These are phyloP conservation scores for Sinelater perroti DNA, from an alignment of 2,888 invertebrate genomes.

Conservation along the genomic window DNA sequence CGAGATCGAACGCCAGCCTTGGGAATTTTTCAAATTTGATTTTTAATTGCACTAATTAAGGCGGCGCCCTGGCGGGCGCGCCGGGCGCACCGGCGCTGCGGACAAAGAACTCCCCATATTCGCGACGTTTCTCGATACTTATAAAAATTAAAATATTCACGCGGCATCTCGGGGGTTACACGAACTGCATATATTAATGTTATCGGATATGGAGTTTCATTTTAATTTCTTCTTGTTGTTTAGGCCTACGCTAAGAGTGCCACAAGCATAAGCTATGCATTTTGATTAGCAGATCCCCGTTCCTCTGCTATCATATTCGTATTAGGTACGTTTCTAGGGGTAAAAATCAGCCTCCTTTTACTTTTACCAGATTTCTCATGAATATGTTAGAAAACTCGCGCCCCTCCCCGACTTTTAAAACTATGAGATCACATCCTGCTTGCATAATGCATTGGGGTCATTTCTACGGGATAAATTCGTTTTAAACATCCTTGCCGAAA, in stretches of 20 bases:
- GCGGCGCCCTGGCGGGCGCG: not conserved
- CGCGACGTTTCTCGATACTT: conserved; percentile 30
- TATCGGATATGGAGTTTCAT: conserved; percentile 39
- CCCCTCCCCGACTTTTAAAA: conserved; percentile 10
- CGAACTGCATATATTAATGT: conserved; percentile 40
- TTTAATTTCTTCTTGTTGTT: conserved; percentile 55
- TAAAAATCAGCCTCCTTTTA: conserved; percentile 60
- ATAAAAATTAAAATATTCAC: conserved; percentile 39
- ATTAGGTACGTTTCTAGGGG: conserved; percentile 57
- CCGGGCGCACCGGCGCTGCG: not conserved
- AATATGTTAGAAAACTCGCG: conserved; percentile 34
- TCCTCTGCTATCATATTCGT: conserved; percentile 59
- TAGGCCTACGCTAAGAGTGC: conserved; percentile 52
- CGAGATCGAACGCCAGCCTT: not conserved
- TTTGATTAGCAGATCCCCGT: conserved; percentile 58
- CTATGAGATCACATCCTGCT: not conserved
- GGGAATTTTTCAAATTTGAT: conserved; percentile 7
- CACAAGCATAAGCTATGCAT: conserved; percentile 58
- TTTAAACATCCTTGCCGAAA: no score
- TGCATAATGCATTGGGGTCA: no score
- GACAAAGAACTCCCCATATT: conserved; percentile 13
- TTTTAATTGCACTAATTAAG: conserved; percentile 9
- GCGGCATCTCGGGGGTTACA: conserved; percentile 36
- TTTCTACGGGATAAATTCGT: no score
- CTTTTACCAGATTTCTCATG: conserved; percentile 38